phyloP scores from a whole-genome alignment of 2,797 vertebrate genomes.

The Spea hammondii region DNA sequence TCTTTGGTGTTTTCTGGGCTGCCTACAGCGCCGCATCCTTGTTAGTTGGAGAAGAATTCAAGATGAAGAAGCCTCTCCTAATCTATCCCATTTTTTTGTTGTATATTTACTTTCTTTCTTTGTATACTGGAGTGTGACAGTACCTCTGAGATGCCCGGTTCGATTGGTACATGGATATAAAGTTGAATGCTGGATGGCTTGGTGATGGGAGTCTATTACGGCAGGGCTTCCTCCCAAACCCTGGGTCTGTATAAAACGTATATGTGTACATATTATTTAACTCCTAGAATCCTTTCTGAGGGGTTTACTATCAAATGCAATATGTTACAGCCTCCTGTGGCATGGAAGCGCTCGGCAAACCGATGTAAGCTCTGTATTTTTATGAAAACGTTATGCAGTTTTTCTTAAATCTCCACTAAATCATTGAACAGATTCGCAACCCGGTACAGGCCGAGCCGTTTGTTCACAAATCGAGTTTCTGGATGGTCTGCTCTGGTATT shows the following conservation, averaged over 20 bases:
- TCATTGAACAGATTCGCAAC: background rate
- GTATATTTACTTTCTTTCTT: slow-evolving; percentile 98
- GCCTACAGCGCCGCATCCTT: slow-evolving; percentile 97
- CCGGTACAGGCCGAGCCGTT: background rate
- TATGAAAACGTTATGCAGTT: slow-evolving; percentile 47
- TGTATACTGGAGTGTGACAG: slow-evolving; percentile 97
- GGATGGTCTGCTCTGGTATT: background rate
- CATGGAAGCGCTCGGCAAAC: slow-evolving; percentile 50
- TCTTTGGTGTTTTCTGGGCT: slow-evolving; percentile 97
- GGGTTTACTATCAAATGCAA: slow-evolving; percentile 31
- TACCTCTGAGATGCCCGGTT: slow-evolving; percentile 43
- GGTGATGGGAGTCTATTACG: slow-evolving; percentile 38
- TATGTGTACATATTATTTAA: slow-evolving; percentile 78
- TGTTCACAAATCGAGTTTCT: background rate
- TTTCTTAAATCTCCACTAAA: background rate
- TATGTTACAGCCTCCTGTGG: slow-evolving; percentile 30
- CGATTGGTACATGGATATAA: slow-evolving; percentile 58
- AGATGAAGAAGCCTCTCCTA: slow-evolving; percentile 98
- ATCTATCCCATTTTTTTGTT: slow-evolving; percentile 98
- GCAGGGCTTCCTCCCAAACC: background rate
- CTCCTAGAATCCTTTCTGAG: slow-evolving; percentile 1
- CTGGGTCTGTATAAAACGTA: slow-evolving; percentile 57
- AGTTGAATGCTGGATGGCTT: slow-evolving; percentile 55
- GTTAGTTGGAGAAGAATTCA: slow-evolving; percentile 97
- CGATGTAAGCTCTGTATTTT: slow-evolving; percentile 74